A percentile compares a stretch with the other conserved stretches of the same genome.
phyloP scores from a whole-genome alignment of 2,113 vertebrate species.

The Percopsis transmontana region DNA sequence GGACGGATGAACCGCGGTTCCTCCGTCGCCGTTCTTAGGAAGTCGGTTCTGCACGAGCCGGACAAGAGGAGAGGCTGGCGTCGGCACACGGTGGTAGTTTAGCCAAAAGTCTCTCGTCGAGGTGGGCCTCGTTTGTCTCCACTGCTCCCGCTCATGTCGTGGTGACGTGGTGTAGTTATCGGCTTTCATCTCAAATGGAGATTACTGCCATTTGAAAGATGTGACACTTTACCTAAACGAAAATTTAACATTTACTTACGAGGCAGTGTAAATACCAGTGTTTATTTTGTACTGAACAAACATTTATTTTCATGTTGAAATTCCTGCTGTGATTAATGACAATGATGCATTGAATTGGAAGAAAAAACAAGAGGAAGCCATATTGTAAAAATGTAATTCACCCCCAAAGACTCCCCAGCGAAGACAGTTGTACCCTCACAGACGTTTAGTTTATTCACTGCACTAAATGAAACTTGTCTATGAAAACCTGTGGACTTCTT shows the following conservation, averaged over 20 bases:
- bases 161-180: not conserved
- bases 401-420: conserved; percentile 18
- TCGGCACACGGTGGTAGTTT: conserved; percentile 86
- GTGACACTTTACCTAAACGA: not conserved
- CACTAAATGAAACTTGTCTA: not conserved
- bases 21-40: conserved; percentile 76
- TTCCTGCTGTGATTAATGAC: too few species aligned
- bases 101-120: conserved; percentile 1
- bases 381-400: conserved; percentile 4
- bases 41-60: conserved; percentile 73
- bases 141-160: not conserved
- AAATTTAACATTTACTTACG: conserved; percentile 1
- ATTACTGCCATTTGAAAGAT: not conserved
- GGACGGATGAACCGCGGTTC: conserved; percentile 39
- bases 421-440: not conserved
- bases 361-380: conserved; percentile 5
- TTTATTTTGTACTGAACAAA: not conserved
- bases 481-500: not conserved
- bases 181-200: conserved; percentile 22
- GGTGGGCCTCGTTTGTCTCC: not conserved
- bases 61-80: conserved; percentile 84
- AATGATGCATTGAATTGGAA: too few species aligned
- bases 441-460: not conserved
- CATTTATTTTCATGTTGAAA: not conserved
- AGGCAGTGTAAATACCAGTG: not conserved